These are phyloP conservation scores for Onychorhynchus coronatus DNA, from an alignment of 2,113 vertebrate genomes.

Conservation along the genomic window DNA sequence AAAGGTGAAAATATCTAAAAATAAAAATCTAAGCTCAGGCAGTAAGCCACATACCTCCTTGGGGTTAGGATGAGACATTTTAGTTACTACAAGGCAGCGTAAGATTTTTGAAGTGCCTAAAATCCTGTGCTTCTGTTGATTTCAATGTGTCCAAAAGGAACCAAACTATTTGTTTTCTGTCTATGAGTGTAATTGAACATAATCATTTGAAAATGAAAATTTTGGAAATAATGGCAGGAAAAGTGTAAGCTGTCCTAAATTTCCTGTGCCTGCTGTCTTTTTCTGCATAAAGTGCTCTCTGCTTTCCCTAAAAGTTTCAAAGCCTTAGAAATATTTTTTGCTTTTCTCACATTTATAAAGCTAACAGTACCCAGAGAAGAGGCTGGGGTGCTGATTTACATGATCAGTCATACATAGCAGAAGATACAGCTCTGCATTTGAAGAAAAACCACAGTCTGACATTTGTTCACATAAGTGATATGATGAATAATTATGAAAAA, in stretches of 20 bases:
- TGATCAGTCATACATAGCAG: background rate
- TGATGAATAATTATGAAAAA: constrained; percentile 45
- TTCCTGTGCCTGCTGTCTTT: background rate
- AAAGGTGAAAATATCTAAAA: background rate
- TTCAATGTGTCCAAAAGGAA: background rate
- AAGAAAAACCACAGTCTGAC: background rate
- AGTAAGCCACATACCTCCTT: background rate
- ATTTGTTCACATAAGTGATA: background rate
- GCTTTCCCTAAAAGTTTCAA: background rate
- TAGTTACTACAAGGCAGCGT: background rate
- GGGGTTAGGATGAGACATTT: background rate
- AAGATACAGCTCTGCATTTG: background rate
- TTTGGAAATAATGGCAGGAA: background rate
- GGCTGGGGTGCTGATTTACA: fast-evolving
- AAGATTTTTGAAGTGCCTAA: background rate
- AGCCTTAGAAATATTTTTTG: background rate
- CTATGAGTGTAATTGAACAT: background rate
- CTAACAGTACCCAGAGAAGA: background rate
- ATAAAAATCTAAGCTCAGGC: background rate
- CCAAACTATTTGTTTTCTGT: background rate
- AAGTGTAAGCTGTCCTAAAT: background rate
- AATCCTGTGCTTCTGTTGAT: background rate
- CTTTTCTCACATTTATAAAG: background rate
- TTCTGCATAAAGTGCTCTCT: background rate
- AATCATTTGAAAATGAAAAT: background rate